A percentile compares a stretch with the other conserved stretches of the same genome.
Conservation (phyloP, 2,888 invertebrate species). For the Melanostoma scalare region DNA sequence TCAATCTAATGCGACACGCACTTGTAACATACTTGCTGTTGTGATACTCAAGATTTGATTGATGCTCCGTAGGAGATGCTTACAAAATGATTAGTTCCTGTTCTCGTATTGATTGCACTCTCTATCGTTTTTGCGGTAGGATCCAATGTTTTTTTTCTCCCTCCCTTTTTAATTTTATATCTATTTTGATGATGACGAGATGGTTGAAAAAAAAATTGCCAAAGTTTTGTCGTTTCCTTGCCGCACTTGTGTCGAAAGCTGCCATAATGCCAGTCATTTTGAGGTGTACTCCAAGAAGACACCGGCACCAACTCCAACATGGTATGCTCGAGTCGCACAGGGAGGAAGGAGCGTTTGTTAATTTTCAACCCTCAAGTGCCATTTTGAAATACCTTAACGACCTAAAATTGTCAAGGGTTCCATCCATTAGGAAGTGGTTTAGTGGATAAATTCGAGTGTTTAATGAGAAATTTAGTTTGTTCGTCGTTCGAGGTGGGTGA, state of each 20-base stretch:
- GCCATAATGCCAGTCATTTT: constrained; percentile 32
- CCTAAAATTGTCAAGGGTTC: constrained; percentile 68
- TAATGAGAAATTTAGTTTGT: constrained; percentile 66
- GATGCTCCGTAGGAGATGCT: constrained; percentile 18
- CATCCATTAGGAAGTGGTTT: constrained; percentile 71
- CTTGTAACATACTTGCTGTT: constrained; percentile 30
- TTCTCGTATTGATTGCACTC: constrained; percentile 10
- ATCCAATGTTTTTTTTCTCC: no score
- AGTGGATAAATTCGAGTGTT: constrained; percentile 71
- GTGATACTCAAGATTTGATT: constrained; percentile 37
- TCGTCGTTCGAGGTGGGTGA: neutral
- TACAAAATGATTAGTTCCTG: constrained; percentile 7
- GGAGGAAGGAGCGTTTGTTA: constrained; percentile 41
- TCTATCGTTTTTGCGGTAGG: constrained; percentile 23
- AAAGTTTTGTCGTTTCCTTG: constrained; percentile 65
- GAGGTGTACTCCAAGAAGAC: constrained; percentile 44
- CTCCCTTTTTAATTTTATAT: constrained; percentile 10
- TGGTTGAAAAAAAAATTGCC: constrained; percentile 49
- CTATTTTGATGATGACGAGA: constrained; percentile 33
- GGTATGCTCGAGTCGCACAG: constrained; percentile 7
- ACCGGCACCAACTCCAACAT: neutral
- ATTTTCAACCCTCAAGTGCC: constrained; percentile 67
- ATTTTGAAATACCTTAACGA: constrained; percentile 69
- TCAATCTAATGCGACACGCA: constrained; percentile 59
- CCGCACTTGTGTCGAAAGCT: constrained; percentile 21